Percentiles rank a stretch among this genome's conserved stretches.
Evolutionary conservation across 2,888 invertebrate species (phyloP).

Genomic region (Tenthredo mesomela): DNA sequence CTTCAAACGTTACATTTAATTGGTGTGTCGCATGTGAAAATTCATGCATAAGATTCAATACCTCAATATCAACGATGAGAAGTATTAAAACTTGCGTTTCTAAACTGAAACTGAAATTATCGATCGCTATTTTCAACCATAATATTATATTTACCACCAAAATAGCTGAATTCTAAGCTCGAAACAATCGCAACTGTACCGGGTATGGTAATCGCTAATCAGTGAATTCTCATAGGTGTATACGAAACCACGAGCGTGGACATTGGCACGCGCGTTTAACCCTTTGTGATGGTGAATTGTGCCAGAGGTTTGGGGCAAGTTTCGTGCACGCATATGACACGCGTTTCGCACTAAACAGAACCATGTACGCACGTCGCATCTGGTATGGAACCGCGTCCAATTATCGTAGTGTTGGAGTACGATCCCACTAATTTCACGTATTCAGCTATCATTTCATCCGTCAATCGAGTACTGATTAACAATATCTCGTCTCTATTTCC

Average conservation of each 20-base stretch:
- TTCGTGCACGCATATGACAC: slow-evolving; percentile 61
- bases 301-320: slow-evolving; percentile 54
- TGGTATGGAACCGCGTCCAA: slow-evolving; percentile 59
- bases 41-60: neutral
- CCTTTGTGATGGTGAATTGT: slow-evolving; percentile 67
- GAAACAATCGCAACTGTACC: neutral
- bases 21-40: neutral
- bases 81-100: neutral
- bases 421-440: slow-evolving; percentile 70
- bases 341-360: slow-evolving; percentile 15
- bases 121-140: neutral
- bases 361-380: neutral
- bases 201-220: slow-evolving; percentile 26
- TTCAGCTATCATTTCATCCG: slow-evolving; percentile 71
- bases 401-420: slow-evolving; percentile 64
- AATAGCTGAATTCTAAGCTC: neutral
- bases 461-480: slow-evolving; percentile 71
- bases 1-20: neutral
- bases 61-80: neutral
- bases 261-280: slow-evolving; percentile 63
- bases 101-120: neutral
- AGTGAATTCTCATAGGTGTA: neutral
- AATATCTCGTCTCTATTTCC: slow-evolving; percentile 53
- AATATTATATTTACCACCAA: neutral
- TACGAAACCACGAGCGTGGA: slow-evolving; percentile 1